Conservation (phyloP, 2,797 vertebrate species). For the Typhlichthys eigenmanni region DNA sequence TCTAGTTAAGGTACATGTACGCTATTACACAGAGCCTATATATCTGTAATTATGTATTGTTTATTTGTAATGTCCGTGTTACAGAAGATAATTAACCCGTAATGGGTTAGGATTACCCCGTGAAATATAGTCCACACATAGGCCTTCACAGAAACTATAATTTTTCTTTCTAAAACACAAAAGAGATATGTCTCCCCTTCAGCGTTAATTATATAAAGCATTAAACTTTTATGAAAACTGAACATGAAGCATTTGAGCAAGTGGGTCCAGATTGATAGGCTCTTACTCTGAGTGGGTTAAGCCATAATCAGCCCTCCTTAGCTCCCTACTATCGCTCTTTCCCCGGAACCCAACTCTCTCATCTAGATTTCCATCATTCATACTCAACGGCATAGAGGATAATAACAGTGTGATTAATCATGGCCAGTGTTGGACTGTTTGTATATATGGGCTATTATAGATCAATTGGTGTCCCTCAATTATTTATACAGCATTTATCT, state of each 20-base stretch:
- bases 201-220: conserved; percentile 64
- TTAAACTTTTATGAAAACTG: conserved; percentile 68
- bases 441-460: no score
- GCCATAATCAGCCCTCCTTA: conserved; percentile 65
- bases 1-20: no score
- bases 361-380: conserved; percentile 64
- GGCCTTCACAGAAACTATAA: conserved; percentile 24
- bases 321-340: conserved; percentile 20
- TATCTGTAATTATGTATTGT: no score
- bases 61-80: not conserved
- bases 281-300: conserved; percentile 66
- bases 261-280: conserved; percentile 73
- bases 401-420: conserved; percentile 61
- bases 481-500: no score
- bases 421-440: not conserved
- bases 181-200: conserved; percentile 38
- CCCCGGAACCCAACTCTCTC: conserved; percentile 17
- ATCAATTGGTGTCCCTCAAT: no score
- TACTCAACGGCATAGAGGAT: conserved; percentile 49
- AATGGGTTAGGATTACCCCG: not conserved
- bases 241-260: conserved; percentile 67
- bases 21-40: no score
- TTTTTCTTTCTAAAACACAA: conserved; percentile 22
- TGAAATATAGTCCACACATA: conserved; percentile 1
- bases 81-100: not conserved